Evolutionary conservation across 2,797 vertebrate species (phyloP).

Genomic region (Danio kyathit): DNA sequence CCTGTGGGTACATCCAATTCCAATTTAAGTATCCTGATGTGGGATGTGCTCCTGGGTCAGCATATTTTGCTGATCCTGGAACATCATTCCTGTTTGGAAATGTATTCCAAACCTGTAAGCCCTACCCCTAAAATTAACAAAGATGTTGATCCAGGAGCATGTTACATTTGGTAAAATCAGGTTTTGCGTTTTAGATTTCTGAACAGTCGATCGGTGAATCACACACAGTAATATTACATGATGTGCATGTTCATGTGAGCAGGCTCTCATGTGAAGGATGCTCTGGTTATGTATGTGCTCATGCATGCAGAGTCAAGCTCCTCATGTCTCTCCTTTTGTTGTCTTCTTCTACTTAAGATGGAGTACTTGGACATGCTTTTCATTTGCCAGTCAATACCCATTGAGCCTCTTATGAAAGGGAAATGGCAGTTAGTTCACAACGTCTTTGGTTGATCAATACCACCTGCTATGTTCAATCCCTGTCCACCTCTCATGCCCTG

Average conservation of each 20-base stretch:
- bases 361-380: slow-evolving; percentile 73
- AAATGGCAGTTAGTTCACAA: slow-evolving; percentile 83
- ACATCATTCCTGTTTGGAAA: no score
- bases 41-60: no score
- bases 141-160: no score
- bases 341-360: slow-evolving; percentile 62
- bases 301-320: slow-evolving; percentile 37
- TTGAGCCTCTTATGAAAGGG: slow-evolving; percentile 80
- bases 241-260: slow-evolving; percentile 17
- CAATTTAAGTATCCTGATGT: no score
- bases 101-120: no score
- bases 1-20: no score
- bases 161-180: no score
- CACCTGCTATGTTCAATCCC: slow-evolving; percentile 71
- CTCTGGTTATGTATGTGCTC: slow-evolving; percentile 61
- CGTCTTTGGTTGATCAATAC: slow-evolving; percentile 79
- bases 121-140: no score
- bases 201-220: not conserved
- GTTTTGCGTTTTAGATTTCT: no score
- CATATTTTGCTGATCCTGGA: no score
- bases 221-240: not conserved
- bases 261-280: slow-evolving; percentile 60
- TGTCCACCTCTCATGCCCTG: slow-evolving; percentile 49
- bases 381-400: slow-evolving; percentile 79
- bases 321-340: slow-evolving; percentile 39